phyloP scores from a whole-genome alignment of 2,888 invertebrate genomes.

The Biston stratarius region DNA sequence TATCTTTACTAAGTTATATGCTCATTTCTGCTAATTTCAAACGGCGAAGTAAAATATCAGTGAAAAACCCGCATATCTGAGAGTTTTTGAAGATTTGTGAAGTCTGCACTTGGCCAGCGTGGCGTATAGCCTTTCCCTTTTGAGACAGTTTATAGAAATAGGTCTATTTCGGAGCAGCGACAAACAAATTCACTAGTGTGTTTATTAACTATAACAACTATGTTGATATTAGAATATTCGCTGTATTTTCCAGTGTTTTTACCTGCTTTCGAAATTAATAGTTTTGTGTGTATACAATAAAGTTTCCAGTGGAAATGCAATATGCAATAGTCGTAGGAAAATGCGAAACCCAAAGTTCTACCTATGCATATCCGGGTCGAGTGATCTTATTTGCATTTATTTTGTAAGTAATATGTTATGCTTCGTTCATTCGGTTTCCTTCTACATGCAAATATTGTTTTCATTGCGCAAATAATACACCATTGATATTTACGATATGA shows the following conservation, averaged over 20 bases:
- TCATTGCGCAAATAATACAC: conserved; percentile 3
- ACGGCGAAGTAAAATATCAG: too few relatives aligned
- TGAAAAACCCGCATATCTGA: too few relatives aligned
- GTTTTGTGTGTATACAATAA: conserved; percentile 1
- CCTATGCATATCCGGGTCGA: conserved; percentile 32
- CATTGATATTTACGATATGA: conserved; percentile 7
- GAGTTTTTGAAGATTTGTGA: too few relatives aligned
- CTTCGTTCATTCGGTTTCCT: conserved; percentile 29
- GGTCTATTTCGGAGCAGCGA: too few relatives aligned
- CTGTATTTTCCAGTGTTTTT: neutral
- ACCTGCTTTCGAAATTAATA: conserved; percentile 4
- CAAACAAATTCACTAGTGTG: neutral
- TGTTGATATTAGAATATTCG: neutral
- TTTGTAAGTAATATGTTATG: conserved; percentile 24
- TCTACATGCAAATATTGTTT: conserved; percentile 25
- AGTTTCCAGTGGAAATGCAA: conserved; percentile 25
- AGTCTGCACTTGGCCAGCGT: too few relatives aligned
- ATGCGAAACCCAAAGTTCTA: conserved; percentile 35
- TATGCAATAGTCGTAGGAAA: conserved; percentile 34
- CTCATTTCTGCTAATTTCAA: too few relatives aligned
- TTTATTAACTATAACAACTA: neutral
- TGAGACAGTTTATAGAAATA: too few relatives aligned
- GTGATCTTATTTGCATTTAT: conserved; percentile 40
- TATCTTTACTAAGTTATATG: too few relatives aligned
- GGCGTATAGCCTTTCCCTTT: neutral